Evolutionary conservation across 1,140 invertebrate species (phyloP), one percentile per base, ranked within the genome.

Genomic region (Calliopsis andreniformis): DNA sequence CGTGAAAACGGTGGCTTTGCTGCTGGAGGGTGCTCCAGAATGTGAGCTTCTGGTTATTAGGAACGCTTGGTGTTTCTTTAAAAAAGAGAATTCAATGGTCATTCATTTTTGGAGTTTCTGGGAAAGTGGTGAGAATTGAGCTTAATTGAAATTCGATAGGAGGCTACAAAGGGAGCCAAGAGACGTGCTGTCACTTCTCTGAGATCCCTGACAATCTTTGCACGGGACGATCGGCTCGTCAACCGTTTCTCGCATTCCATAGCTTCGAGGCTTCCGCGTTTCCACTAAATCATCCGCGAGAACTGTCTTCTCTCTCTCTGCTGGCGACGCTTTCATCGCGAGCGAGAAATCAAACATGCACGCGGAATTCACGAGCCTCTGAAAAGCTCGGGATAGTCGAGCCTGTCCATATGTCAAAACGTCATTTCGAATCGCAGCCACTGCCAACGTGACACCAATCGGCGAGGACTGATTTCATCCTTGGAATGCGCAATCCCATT

Each of bases 231-330:
- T 67, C 64, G 39, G 18, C 45, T 30, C n/a, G 20, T 42, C 64
- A 23, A 53, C 43, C 61, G 42, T 63, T 63, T 63, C 23, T 30
- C 43, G 39, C 64, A 23, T 68, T 53, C 53, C 49, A 12, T 58
- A 35, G n/a, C 67, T 47, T 14, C 14, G 16, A 47, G 67, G 42
- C 53, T 59, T 69, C 28, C 53, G n/a, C 55, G 55, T 58, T 58
- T 58, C 30, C 55, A 58, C 67, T 69, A 59, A 30, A 69, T 69
- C 42, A 69, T 59, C 67, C 53, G 39, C 55, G 39, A 32, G 28
- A 23, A 45, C 39, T 59, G 43, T 30, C 39, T 59, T 45, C 23
- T 20, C 6, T 7, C 42, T 7, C n/a, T 45, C 25, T 43, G 67
- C 25, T 43, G 35, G 18, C 18, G 35, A 32, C 35, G 18, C n/a